These are phyloP conservation scores for Unio pictorum DNA, from an alignment of 2,888 invertebrate genomes.

Conservation along the genomic window DNA sequence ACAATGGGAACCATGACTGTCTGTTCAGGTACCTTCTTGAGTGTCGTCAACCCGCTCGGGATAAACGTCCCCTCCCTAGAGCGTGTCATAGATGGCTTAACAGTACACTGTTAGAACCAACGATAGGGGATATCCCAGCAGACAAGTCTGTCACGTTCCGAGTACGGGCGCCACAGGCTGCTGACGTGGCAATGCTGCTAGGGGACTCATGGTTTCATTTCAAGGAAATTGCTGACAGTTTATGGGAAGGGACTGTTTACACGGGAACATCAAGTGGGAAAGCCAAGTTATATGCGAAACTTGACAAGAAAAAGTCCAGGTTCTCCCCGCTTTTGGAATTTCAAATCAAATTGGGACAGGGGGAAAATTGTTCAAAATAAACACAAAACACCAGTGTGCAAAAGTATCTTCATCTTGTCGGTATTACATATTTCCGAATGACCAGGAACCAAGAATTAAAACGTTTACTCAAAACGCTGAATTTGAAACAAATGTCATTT, in stretches of 20 bases:
- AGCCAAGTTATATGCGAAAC: slow-evolving; percentile 58
- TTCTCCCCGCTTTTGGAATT: slow-evolving; percentile 64
- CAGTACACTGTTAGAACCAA: slow-evolving; percentile 62
- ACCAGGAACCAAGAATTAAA: no score
- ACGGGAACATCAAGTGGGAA: slow-evolving; percentile 49
- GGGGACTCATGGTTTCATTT: slow-evolving; percentile 66
- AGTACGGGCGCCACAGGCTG: slow-evolving; percentile 62
- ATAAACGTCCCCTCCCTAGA: slow-evolving; percentile 58
- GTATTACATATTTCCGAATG: no score
- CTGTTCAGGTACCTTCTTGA: slow-evolving; percentile 66
- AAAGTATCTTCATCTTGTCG: no score
- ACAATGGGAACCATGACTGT: slow-evolving; percentile 53
- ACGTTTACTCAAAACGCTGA: no score
- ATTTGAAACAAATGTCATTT: no score
- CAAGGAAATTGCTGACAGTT: slow-evolving; percentile 53
- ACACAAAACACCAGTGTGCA: no score
- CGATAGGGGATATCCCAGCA: slow-evolving; percentile 58
- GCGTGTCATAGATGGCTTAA: slow-evolving; percentile 64
- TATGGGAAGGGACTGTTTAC: slow-evolving; percentile 59
- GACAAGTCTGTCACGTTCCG: slow-evolving; percentile 60
- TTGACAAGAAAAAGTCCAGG: slow-evolving; percentile 52
- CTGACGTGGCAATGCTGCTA: slow-evolving; percentile 63
- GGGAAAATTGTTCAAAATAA: no score
- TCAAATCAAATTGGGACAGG: slow-evolving; percentile 39
- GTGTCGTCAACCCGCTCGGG: slow-evolving; percentile 57